phyloP scores from a whole-genome alignment of 2,797 vertebrate species.

The Threskiornis aethiopicus region DNA sequence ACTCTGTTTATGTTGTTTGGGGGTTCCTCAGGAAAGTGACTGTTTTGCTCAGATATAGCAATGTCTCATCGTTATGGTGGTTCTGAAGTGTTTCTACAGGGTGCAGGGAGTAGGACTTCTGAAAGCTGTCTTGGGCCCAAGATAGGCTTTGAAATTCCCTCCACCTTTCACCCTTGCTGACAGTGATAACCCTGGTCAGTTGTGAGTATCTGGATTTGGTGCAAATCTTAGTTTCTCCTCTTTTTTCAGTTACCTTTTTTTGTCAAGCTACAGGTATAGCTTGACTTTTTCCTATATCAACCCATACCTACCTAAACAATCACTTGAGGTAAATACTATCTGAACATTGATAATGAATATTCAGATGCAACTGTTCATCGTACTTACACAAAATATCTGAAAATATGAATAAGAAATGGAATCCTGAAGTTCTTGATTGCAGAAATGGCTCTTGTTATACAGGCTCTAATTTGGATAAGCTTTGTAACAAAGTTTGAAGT shows the following conservation, averaged over 20 bases:
- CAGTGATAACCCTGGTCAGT: not conserved
- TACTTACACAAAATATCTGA: not conserved
- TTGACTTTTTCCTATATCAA: not conserved
- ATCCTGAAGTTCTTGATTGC: not conserved
- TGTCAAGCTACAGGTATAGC: not conserved
- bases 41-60: not conserved
- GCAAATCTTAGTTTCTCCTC: not conserved
- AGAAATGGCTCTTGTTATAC: not conserved
- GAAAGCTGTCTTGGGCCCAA: not conserved
- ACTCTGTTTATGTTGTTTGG: not conserved
- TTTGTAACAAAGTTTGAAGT: not conserved
- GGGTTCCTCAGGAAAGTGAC: not conserved
- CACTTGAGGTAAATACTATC: not conserved
- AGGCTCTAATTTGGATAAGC: not conserved
- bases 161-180: not conserved
- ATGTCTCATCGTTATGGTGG: fast-evolving
- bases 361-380: not conserved
- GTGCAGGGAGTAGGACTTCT: not conserved
- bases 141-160: not conserved
- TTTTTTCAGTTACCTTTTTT: not conserved
- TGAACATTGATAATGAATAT: not conserved
- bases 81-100: not conserved
- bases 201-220: not conserved
- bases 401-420: not conserved
- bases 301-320: not conserved